phyloP scores from a whole-genome alignment of 2,113 vertebrate species.

The Puma concolor region DNA sequence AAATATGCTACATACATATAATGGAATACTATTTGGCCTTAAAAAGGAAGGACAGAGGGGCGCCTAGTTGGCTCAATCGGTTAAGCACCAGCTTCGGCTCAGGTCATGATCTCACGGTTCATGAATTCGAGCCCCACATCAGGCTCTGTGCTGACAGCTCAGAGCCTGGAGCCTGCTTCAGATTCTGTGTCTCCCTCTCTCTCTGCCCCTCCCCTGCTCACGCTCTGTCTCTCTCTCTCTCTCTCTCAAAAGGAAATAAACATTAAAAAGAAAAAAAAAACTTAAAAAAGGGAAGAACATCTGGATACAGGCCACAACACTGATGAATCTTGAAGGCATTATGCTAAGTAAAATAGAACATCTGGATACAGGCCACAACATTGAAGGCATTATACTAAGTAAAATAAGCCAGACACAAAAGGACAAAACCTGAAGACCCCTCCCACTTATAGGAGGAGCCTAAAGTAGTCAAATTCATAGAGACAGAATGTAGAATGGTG shows the following conservation, averaged over 20 bases:
- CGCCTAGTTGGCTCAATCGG: too few relatives aligned
- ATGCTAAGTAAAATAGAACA: conserved; percentile 1
- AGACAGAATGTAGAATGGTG: neutral
- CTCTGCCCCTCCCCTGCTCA: too few relatives aligned
- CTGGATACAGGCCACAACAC: neutral
- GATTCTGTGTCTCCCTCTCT: too few relatives aligned
- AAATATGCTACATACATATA: neutral
- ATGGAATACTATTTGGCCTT: neutral
- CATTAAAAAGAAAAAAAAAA: too few relatives aligned
- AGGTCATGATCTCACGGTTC: too few relatives aligned
- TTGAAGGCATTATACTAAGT: neutral
- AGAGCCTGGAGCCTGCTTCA: too few relatives aligned
- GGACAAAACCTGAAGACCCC: neutral
- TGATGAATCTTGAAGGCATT: neutral
- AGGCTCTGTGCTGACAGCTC: too few relatives aligned
- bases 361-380: neutral
- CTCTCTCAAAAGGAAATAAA: too few relatives aligned
- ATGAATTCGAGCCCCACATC: too few relatives aligned
- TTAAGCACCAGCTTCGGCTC: too few relatives aligned
- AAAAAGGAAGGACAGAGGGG: neutral
- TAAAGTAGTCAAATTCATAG: neutral
- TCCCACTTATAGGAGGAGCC: neutral
- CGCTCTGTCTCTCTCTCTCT: too few relatives aligned
- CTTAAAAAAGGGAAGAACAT: neutral
- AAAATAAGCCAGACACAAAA: neutral